A percentile compares a stretch with the other conserved stretches of the same genome.
Evolutionary conservation across 1,140 invertebrate species (phyloP).

Genomic region (Aphaenogaster ashmeadi): DNA sequence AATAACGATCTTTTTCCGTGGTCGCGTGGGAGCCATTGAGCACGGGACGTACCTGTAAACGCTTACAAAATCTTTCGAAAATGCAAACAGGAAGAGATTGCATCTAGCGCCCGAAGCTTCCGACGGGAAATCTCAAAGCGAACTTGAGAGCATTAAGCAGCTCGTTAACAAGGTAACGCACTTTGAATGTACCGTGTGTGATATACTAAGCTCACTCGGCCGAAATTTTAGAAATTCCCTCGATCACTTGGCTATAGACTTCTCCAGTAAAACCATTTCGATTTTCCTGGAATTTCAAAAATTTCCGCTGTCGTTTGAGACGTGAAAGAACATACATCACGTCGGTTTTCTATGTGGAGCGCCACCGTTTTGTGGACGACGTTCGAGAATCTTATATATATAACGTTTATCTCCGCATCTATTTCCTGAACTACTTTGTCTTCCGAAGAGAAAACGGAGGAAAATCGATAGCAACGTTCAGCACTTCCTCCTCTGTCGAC

Average conservation of each 20-base stretch:
- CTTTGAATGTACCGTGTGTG: constrained; percentile 19
- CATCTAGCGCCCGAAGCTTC: constrained; percentile 2
- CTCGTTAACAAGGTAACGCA: constrained; percentile 55
- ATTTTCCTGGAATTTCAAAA: constrained; percentile 23
- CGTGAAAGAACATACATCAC: background rate
- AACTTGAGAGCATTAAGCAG: constrained; percentile 57
- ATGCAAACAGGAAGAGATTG: constrained; percentile 26
- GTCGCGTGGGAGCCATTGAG: constrained; percentile 68
- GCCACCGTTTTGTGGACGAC: background rate
- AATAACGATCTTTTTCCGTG: constrained; percentile 73
- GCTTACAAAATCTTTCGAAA: constrained; percentile 60
- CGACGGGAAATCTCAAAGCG: constrained; percentile 46
- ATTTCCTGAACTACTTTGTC: constrained; percentile 51
- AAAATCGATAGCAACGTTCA: constrained; percentile 51
- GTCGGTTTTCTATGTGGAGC: background rate
- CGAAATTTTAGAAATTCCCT: constrained; percentile 11
- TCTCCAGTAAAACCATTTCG: background rate
- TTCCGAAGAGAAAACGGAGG: constrained; percentile 16
- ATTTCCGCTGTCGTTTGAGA: constrained; percentile 14
- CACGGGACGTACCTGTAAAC: constrained; percentile 54
- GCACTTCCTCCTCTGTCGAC: background rate
- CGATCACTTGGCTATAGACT: background rate
- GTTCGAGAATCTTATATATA: constrained; percentile 41
- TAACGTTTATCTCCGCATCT: constrained; percentile 49
- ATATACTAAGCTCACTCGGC: background rate